Conservation (phyloP, 2,797 vertebrate species). For the Ataeniobius toweri region DNA sequence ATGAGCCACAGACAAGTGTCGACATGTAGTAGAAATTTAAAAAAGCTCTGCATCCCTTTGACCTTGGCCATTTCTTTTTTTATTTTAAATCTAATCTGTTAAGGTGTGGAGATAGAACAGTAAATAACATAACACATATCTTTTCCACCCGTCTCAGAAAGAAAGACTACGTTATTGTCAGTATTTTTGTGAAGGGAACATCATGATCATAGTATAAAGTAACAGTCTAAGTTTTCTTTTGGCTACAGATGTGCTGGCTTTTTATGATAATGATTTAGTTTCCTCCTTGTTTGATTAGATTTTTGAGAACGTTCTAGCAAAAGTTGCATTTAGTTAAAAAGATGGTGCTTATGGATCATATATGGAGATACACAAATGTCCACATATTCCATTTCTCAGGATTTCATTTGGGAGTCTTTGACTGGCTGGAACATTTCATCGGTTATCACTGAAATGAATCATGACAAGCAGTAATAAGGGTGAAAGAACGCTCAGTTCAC, state of each 20-base stretch:
- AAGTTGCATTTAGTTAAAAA: not conserved
- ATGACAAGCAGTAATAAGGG: not conserved
- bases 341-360: not conserved
- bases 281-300: not conserved
- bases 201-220: not conserved
- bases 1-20: too few species aligned
- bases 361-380: not conserved
- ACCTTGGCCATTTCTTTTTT: not conserved
- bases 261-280: too few species aligned
- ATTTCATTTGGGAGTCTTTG: not conserved
- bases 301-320: not conserved
- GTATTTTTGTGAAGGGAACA: not conserved
- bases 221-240: not conserved
- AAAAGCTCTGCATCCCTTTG: not conserved
- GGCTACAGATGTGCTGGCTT: not conserved
- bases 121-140: not conserved
- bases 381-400: not conserved
- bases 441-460: not conserved
- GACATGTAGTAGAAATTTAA: not conserved
- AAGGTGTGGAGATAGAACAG: too few species aligned
- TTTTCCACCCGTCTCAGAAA: not conserved
- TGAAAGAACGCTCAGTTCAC: constrained; percentile 33
- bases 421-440: not conserved
- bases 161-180: not conserved
- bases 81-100: too few species aligned